phyloP scores from a whole-genome alignment of 2,113 vertebrate species.

The Tragulus kanchil region DNA sequence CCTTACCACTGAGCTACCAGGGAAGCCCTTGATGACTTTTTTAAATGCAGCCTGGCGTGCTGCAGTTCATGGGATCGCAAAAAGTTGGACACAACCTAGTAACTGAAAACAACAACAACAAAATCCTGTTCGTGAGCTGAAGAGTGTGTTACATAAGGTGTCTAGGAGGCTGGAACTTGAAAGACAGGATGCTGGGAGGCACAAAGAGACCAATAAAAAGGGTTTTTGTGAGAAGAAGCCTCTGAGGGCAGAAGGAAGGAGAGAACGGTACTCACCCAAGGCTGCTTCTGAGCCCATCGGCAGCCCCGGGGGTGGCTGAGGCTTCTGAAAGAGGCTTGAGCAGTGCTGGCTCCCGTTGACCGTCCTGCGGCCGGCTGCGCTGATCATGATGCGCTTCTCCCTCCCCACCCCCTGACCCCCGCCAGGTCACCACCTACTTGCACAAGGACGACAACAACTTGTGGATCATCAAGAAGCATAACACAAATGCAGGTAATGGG shows the following conservation, averaged over 20 bases:
- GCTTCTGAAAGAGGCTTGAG: not conserved
- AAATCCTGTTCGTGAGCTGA: not conserved
- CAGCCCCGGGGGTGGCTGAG: not conserved
- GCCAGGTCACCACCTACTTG: slow-evolving; percentile 96
- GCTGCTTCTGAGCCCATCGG: not conserved
- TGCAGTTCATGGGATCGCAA: no score
- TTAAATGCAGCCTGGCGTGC: not conserved
- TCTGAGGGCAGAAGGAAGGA: not conserved
- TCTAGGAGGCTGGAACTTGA: not conserved
- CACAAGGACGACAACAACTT: slow-evolving; percentile 98
- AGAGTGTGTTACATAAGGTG: not conserved
- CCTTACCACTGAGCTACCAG: no score
- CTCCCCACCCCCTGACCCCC: not conserved
- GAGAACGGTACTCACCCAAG: not conserved
- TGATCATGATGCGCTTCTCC: slow-evolving; percentile 28
- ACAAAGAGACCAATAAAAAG: not conserved
- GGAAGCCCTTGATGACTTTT: not conserved
- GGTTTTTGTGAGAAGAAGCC: not conserved
- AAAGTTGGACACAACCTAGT: no score
- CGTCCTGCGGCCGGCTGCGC: slow-evolving; percentile 11
- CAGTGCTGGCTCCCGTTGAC: not conserved
- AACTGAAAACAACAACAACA: not conserved
- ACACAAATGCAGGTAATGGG: slow-evolving; percentile 90
- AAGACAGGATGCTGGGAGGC: slow-evolving; percentile 4
- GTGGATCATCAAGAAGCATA: slow-evolving; percentile 95